Evolutionary conservation across 1,140 invertebrate genomes (phyloP).

Genomic region (Zaprionus vittiger): DNA sequence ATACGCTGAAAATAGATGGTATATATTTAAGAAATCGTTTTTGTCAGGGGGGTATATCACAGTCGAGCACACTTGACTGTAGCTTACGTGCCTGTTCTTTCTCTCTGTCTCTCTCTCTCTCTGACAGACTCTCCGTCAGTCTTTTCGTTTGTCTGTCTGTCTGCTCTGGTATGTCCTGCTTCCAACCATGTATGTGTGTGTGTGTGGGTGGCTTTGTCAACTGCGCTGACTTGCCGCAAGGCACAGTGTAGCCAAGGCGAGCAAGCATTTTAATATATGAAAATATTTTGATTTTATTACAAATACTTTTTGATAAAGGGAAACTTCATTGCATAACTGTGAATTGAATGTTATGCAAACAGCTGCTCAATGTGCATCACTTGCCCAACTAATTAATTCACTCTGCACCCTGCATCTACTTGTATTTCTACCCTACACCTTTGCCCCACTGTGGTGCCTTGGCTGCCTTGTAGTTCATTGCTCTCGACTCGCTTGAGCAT

Average conservation of each 20-base stretch:
- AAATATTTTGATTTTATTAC: neutral
- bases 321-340: neutral
- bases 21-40: too few relatives aligned
- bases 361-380: too few relatives aligned
- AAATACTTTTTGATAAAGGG: neutral
- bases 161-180: neutral
- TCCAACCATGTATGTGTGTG: neutral
- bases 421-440: neutral
- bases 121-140: neutral
- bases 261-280: neutral
- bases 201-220: conserved; percentile 18
- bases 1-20: too few relatives aligned
- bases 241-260: conserved; percentile 5
- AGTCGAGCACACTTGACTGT: conserved; percentile 5
- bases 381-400: neutral
- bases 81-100: neutral
- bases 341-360: too few relatives aligned
- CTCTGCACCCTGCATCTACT: neutral
- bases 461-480: conserved; percentile 42
- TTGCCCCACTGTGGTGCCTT: conserved; percentile 22
- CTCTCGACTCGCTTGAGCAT: conserved; percentile 45
- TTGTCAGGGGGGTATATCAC: too few relatives aligned
- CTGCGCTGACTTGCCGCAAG: conserved; percentile 17
- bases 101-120: neutral
- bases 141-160: neutral